Base-by-base conservation (phyloP, 1,140 invertebrate genomes). In the Hylaeus volcanicus region DNA sequence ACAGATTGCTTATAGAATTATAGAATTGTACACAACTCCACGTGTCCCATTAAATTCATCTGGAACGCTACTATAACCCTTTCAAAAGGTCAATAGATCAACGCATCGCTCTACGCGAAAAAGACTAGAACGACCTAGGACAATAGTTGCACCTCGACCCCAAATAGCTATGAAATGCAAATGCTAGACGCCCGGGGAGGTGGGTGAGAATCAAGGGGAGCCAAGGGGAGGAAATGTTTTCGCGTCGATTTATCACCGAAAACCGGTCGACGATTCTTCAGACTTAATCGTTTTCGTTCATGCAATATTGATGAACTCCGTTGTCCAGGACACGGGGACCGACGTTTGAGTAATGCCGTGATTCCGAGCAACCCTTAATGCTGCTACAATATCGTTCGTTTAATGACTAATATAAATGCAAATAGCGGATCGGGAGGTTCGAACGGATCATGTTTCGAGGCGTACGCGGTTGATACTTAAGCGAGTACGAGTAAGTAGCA, bases 401-500 rank as follows among this genome's bases (percentile, higher is more conserved):
- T 72, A 73, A 72, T 66, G 61, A 65, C 70, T 66, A 74, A 79
- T 79, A 79, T 79, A 79, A 74, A 79, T 79, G 77, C 77, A 79
- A 79, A 79, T 79, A 51, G 26, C 26, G 26, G 26, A 26, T 15
- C 6, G 11, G 26, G 15, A 12, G 1, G n/a, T 4, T 8, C 1
- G 39, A 4, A 1, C 37, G 58, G 51, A 66, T 74, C 77, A 61
- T 4, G 70, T 56, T 58, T 48, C 6, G 45, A 70, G 12, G 11
- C 51, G 61, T 26, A 43, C 37, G 60, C n/a, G n/a, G 37, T 26
- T 41, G 70, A 74, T 55, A 65, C 61, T 74, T 65, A 51, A 72
- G n/a, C 43, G 1, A 26, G 14, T 2, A 26, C 14, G 41, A 12
- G 41, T 51, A 41, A 65, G 69, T 79, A 65, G 70, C 26, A 26